Conservation (phyloP, 2,797 vertebrate species). For the Melanotaenia nigrans region DNA sequence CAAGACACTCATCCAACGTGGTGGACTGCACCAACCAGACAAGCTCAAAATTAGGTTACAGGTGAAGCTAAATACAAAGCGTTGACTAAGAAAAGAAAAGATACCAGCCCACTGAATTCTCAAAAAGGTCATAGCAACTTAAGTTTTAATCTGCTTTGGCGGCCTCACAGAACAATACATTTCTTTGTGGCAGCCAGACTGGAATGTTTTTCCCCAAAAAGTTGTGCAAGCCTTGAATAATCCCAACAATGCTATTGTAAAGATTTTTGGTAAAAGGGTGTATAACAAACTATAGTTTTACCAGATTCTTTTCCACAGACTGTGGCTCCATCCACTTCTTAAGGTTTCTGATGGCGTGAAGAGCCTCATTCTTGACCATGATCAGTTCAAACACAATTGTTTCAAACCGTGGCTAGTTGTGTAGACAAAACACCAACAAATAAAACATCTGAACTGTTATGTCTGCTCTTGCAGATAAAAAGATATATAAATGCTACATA, state of each 20-base stretch:
- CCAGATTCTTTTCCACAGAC: conserved; percentile 79
- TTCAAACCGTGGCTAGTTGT: conserved; percentile 81
- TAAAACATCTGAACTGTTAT: not conserved
- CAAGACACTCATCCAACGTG: conserved; percentile 78
- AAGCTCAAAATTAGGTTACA: conserved; percentile 27
- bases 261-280: not conserved
- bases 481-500: not conserved
- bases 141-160: conserved; percentile 73
- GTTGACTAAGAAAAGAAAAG: not conserved
- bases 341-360: conserved; percentile 80
- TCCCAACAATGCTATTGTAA: conserved; percentile 21
- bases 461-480: not conserved
- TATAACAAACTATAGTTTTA: conserved; percentile 48
- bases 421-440: not conserved
- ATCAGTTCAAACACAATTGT: conserved; percentile 81
- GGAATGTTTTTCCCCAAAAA: conserved; percentile 42
- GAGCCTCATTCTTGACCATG: conserved; percentile 81
- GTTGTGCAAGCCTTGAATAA: conserved; percentile 38
- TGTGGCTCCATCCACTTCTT: conserved; percentile 84
- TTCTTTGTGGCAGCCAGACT: conserved; percentile 59
- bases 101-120: conserved; percentile 22
- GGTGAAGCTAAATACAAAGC: conserved; percentile 15
- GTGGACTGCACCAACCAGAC: conserved; percentile 70
- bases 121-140: conserved; percentile 33
- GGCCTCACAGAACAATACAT: conserved; percentile 52